Conservation (phyloP, 2,888 invertebrate genomes). For the Blastobasis lacticolella region DNA sequence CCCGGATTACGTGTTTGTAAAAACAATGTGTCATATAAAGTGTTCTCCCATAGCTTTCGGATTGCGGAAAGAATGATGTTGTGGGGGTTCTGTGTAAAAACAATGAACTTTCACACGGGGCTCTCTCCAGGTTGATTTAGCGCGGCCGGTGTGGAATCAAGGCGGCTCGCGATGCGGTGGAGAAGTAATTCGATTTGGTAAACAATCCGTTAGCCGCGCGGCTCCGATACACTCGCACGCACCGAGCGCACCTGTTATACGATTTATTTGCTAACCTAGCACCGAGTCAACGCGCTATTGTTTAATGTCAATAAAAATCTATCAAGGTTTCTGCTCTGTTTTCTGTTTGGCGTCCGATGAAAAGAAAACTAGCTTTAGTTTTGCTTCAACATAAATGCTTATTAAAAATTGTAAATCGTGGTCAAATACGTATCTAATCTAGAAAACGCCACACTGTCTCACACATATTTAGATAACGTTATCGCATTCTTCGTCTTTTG, state of each 20-base stretch:
- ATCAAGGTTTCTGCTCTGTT: too few species aligned
- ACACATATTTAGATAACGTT: too few species aligned
- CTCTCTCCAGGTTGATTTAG: slow-evolving; percentile 19
- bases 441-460: too few species aligned
- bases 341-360: too few species aligned
- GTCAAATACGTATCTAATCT: too few species aligned
- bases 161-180: slow-evolving; percentile 34
- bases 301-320: too few species aligned
- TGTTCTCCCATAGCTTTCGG: slow-evolving; percentile 3
- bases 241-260: slow-evolving; percentile 43
- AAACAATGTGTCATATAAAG: slow-evolving; percentile 4
- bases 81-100: slow-evolving; percentile 36
- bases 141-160: slow-evolving; percentile 19
- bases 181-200: slow-evolving; percentile 62
- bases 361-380: too few species aligned
- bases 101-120: slow-evolving; percentile 66
- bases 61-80: slow-evolving; percentile 22
- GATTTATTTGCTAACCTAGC: slow-evolving; percentile 26
- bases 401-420: too few species aligned
- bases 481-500: too few species aligned
- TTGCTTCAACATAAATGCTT: too few species aligned
- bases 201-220: slow-evolving; percentile 60
- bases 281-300: too few species aligned
- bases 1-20: background rate
- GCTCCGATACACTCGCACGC: slow-evolving; percentile 43